These are phyloP conservation scores for Anthopleura sola DNA, from an alignment of 64 coral and sea anemone genomes.

Conservation along the genomic window DNA sequence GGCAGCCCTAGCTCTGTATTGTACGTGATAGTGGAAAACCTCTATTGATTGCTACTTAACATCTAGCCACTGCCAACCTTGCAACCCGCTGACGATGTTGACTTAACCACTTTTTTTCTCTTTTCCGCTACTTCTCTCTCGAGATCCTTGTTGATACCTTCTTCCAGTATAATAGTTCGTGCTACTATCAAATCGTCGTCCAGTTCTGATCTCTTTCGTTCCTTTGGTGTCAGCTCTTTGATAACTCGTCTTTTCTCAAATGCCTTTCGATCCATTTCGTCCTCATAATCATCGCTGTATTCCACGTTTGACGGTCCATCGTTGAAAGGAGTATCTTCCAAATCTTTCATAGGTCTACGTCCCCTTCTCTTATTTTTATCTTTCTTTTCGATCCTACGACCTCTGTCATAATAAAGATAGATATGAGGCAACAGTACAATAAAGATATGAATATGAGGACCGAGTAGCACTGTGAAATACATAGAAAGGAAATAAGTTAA, in stretches of 20 bases:
- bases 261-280: slow-evolving; percentile 19
- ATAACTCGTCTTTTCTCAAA: slow-evolving; percentile 20
- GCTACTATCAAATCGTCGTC: slow-evolving; percentile 2
- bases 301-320: not conserved
- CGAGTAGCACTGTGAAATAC: too few relatives aligned
- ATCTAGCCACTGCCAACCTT: not conserved
- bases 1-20: too few relatives aligned
- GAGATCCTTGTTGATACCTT: slow-evolving; percentile 11
- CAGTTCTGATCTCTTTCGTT: not conserved
- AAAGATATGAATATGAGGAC: too few relatives aligned
- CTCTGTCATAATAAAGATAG: not conserved
- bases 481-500: too few relatives aligned
- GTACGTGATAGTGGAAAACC: too few relatives aligned
- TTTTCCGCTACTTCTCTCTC: not conserved
- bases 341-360: not conserved
- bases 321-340: not conserved
- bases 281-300: not conserved
- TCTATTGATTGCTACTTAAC: too few relatives aligned
- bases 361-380: not conserved
- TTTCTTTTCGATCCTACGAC: slow-evolving; percentile 6
- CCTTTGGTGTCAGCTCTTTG: slow-evolving; percentile 17
- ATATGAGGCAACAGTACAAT: not conserved
- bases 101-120: not conserved
- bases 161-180: slow-evolving; percentile 12
- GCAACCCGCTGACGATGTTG: not conserved